A percentile compares a stretch with the other conserved stretches of the same genome.
Conservation (phyloP, 2,888 invertebrate genomes). For the Orthosia gothica region DNA sequence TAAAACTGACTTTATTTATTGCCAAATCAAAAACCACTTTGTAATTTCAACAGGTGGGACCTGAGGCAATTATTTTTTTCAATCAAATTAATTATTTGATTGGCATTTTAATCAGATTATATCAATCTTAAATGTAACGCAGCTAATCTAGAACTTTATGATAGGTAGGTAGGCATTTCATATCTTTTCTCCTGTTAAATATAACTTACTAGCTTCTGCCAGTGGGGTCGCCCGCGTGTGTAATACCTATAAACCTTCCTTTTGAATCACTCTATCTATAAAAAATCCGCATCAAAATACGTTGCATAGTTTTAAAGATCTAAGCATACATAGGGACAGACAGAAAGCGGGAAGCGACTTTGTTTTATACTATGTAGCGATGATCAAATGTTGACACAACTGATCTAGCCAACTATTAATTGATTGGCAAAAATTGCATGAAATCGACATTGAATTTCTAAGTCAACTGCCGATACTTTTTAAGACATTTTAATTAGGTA, state of each 20-base stretch:
- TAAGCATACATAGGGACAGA: too few relatives aligned
- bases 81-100: not conserved
- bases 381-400: not conserved
- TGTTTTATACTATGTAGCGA: too few relatives aligned
- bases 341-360: too few relatives aligned
- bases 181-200: too few relatives aligned
- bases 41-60: not conserved
- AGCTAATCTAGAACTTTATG: not conserved
- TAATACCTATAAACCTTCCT: too few relatives aligned
- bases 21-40: not conserved
- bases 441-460: not conserved
- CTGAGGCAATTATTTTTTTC: not conserved
- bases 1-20: not conserved
- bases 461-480: too few relatives aligned
- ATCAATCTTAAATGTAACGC: not conserved
- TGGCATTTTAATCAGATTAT: slow-evolving; percentile 10
- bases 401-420: not conserved
- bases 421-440: not conserved
- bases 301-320: too few relatives aligned
- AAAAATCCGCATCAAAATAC: too few relatives aligned
- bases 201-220: too few relatives aligned
- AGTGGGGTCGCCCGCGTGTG: too few relatives aligned
- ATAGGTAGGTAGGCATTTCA: not conserved
- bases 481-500: too few relatives aligned
- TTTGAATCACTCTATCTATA: too few relatives aligned